These are phyloP conservation scores for Cirrhinus molitorella DNA, from an alignment of 2,797 vertebrate species.

Conservation along the genomic window DNA sequence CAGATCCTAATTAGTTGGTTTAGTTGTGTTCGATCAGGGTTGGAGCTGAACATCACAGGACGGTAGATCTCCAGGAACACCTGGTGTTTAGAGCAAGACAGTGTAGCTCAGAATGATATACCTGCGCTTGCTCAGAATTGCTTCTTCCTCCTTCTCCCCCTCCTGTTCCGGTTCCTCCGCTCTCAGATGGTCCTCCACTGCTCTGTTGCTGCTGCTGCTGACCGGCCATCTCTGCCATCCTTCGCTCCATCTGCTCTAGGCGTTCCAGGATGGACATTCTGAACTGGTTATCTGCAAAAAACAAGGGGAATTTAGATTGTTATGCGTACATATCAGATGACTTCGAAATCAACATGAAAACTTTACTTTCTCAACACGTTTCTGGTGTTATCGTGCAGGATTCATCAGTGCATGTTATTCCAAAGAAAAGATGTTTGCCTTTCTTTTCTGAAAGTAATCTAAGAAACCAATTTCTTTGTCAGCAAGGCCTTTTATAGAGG, in stretches of 20 bases:
- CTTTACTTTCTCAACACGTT: not conserved
- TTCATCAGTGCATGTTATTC: not conserved
- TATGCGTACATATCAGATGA: not conserved
- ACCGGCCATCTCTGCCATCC: conserved; percentile 98
- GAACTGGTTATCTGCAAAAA: conserved; percentile 93
- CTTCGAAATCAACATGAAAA: not conserved
- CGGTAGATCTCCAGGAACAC: too few species aligned
- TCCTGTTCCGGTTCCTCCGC: conserved; percentile 76
- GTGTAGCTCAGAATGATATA: conserved; percentile 54
- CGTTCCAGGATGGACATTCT: conserved; percentile 99
- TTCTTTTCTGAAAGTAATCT: not conserved
- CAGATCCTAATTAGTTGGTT: too few species aligned
- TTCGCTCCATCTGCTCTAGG: conserved; percentile 98
- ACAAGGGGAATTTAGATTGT: conserved; percentile 22
- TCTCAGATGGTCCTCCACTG: conserved; percentile 70
- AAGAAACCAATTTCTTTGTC: not conserved
- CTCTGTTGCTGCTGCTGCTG: conserved; percentile 85
- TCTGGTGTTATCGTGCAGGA: not conserved
- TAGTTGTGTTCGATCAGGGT: too few species aligned
- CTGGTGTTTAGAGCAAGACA: not conserved
- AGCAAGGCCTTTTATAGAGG: not conserved
- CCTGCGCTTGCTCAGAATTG: conserved; percentile 81
- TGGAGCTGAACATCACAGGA: too few species aligned
- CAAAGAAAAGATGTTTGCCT: not conserved
- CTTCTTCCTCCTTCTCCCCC: conserved; percentile 77